Evolutionary conservation across 2,113 vertebrate species (phyloP), one percentile per base, ranked within the genome.

Genomic region (Galeopterus variegatus): DNA sequence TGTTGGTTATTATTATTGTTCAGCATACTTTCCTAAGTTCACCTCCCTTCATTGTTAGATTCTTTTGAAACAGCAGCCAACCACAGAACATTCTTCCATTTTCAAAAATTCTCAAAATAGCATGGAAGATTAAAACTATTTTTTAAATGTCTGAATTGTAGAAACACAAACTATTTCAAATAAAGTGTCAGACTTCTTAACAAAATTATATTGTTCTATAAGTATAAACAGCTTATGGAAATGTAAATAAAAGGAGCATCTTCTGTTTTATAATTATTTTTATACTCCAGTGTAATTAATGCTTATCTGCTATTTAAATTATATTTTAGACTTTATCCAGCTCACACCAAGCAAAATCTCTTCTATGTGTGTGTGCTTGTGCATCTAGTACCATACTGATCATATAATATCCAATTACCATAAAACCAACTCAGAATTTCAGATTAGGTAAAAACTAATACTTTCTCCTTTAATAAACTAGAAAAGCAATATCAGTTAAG

Each of bases 81-180:
- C 15, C n/a, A 92, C 31, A 95, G 21, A 81, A 69, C 5, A 79
- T 45, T 64, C 13, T 85, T 77, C 50, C 45, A 93, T 21, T 83
- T 79, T 83, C 45, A 62, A 90, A 93, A 96, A 36, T 13, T 83
- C 33, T 88, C 48, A 77, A n/a, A 81, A 86, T 64, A 95, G 8
- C 21, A 36, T 31, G 31, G n/a, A 83, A 85, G 17, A 72, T 73
- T 50, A 31, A 31, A 65, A 36, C 1, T 56, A 24, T 13, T 50
- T 58, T 86, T 45, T 45, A 79, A 93, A 56, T 75, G 54, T 73
- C 11, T 79, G 31, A 89, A 69, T 48, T 88, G 69, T 84, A 11
- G 19, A 69, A 83, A 94, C 10, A 72, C 23, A 93, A 82, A 76
- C 6, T 31, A 84, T 84, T 84, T 75, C 21, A 73, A 97, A 84